These are phyloP conservation scores for Archivesica marissinica DNA, from an alignment of 1,140 invertebrate genomes.

Conservation along the genomic window DNA sequence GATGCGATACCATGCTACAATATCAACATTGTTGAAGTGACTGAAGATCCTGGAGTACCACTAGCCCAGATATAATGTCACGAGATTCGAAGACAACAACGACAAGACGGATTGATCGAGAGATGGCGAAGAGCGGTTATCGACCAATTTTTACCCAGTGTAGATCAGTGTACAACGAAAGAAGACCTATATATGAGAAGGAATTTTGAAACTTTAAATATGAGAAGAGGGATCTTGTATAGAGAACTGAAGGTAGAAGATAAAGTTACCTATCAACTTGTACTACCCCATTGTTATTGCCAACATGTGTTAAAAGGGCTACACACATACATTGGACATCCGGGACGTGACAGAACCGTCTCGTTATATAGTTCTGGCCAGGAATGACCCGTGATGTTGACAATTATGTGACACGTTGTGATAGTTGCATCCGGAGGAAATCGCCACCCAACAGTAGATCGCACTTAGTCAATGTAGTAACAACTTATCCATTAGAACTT, in stretches of 20 bases:
- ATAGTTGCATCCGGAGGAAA: neutral
- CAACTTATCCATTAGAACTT: constrained; percentile 5
- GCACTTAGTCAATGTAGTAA: neutral
- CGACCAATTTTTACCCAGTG: neutral
- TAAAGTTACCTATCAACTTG: neutral
- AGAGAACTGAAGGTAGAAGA: neutral
- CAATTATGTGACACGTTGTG: neutral
- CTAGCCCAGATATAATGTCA: no score
- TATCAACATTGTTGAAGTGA: neutral
- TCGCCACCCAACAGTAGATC: neutral
- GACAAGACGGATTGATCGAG: neutral
- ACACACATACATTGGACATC: neutral
- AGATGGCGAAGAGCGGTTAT: neutral
- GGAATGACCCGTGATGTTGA: neutral
- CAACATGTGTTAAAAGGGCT: neutral
- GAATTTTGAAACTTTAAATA: neutral
- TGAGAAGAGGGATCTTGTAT: neutral
- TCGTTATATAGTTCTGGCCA: neutral
- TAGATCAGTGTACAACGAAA: neutral
- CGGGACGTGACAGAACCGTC: neutral
- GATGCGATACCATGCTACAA: neutral
- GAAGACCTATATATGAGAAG: neutral
- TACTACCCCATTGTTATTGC: neutral
- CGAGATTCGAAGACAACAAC: neutral
- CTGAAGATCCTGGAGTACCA: neutral